These are phyloP conservation scores for Ophiothrix spiculata DNA, from an alignment of 35 echinoderm and acorn worm genomes.

Conservation along the genomic window DNA sequence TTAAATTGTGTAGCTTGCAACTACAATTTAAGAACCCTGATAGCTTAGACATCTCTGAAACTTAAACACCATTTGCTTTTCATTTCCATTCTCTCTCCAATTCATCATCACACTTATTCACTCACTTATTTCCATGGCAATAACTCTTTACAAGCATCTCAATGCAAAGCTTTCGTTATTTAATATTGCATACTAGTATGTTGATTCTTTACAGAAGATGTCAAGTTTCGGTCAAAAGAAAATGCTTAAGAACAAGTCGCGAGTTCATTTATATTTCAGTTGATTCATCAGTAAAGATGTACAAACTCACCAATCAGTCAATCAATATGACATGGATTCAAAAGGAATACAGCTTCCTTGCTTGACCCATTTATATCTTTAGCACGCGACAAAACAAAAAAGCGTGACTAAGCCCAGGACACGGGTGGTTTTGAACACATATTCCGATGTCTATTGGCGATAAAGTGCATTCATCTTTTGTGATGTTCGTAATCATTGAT, in stretches of 20 bases:
- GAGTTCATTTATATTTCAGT: not conserved
- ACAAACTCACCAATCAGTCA: not conserved
- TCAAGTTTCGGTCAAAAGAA: not conserved
- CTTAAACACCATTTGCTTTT: too few relatives aligned
- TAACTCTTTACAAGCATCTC: not conserved
- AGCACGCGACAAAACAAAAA: too few relatives aligned
- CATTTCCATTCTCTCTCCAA: not conserved
- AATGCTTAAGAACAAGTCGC: not conserved
- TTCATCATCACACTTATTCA: not conserved
- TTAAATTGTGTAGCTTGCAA: too few relatives aligned
- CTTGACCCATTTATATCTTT: not conserved
- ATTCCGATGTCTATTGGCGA: not conserved
- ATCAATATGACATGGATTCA: not conserved
- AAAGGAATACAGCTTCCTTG: not conserved
- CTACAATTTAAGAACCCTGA: too few relatives aligned
- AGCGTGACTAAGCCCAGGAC: not conserved
- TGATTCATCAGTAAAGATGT: not conserved
- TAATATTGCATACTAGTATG: conserved; percentile 3
- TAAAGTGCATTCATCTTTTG: conserved; percentile 4
- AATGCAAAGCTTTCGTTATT: not conserved
- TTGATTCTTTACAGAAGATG: not conserved
- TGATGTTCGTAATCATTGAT: not conserved
- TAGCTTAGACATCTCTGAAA: too few relatives aligned
- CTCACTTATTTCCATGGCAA: not conserved
- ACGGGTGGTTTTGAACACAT: conserved; percentile 1